Base-by-base conservation (phyloP, 2,888 invertebrate species). In the Tachina grossa region DNA sequence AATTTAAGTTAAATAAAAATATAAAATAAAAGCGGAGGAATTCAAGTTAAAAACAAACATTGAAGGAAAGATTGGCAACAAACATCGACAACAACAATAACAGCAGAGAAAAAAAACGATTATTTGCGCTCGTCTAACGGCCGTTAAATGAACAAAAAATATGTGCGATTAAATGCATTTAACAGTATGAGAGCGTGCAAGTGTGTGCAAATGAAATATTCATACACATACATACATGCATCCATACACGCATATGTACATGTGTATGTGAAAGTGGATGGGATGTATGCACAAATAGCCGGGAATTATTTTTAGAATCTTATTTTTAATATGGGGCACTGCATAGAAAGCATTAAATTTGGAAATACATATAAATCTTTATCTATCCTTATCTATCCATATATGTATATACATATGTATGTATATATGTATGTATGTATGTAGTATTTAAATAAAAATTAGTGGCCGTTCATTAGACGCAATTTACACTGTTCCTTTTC, bases 41-140 rank as follows among this genome's bases (percentile, higher is more conserved):
- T 85, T 85, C 78, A 85, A 85, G 85, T 65, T 85, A 39, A 85
- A 82, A 85, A 85, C 75, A 85, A 85, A 85, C 57, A 81, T 72
- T 53, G 19, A 55, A 81, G 41, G 55, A 57, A 76, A 68, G 31
- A 72, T 66, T 80, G 59, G 59, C 76, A 68, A 77, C 63, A 31
- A 31, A 31, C 31, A 31, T 31, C 31, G 6, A 31, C 31, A 77
- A 43, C 53, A 49, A 51, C 55, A n/a, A 69, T 19, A 43, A 49
- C 11, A 72, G 8, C 47, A 59, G 13, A 31, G 41, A 72, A 59
- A 72, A 68, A 63, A 83, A 51, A 79, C 69, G 78, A 79, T 72
- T 66, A 77, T 59, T 80, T 84, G 69, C 63, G 69, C 68, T 78
- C 85, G 69, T 63, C 85, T 85, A 85, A 85, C 82, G 69, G 78